Evolutionary conservation across 2,113 vertebrate species (phyloP).

Genomic region (Panthera leo): DNA sequence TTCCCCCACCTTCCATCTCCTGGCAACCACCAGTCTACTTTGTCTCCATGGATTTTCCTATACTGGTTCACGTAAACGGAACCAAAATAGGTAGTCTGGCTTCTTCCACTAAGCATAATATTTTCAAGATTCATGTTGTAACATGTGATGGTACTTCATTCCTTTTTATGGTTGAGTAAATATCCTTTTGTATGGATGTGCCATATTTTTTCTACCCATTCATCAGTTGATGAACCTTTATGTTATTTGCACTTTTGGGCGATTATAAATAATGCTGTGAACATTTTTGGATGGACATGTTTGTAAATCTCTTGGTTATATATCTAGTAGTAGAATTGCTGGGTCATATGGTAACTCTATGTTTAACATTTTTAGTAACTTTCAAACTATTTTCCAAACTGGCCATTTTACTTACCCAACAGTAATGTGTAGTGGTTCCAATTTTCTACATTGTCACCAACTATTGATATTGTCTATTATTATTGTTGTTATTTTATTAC

Average conservation of each 20-base stretch:
- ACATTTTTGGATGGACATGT: neutral
- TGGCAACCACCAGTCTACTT: neutral
- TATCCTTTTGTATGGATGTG: neutral
- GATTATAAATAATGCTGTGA: neutral
- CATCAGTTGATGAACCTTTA: neutral
- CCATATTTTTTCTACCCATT: neutral
- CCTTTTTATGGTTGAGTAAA: neutral
- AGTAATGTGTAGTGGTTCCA: neutral
- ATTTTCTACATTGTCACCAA: neutral
- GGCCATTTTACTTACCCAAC: neutral
- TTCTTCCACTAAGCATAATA: neutral
- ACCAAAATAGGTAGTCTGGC: neutral
- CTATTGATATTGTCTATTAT: neutral
- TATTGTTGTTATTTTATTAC: neutral
- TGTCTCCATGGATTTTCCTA: neutral
- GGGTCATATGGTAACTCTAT: neutral
- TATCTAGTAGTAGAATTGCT: neutral
- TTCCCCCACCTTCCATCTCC: neutral
- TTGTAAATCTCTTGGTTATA: neutral
- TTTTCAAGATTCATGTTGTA: neutral
- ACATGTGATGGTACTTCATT: neutral
- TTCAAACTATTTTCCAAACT: conserved; percentile 4
- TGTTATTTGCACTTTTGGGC: neutral
- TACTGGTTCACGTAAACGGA: neutral
- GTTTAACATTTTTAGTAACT: neutral